Evolutionary conservation across 2,797 vertebrate genomes (phyloP), one percentile per base, ranked within the genome.

Genomic region (Danio choprae): DNA sequence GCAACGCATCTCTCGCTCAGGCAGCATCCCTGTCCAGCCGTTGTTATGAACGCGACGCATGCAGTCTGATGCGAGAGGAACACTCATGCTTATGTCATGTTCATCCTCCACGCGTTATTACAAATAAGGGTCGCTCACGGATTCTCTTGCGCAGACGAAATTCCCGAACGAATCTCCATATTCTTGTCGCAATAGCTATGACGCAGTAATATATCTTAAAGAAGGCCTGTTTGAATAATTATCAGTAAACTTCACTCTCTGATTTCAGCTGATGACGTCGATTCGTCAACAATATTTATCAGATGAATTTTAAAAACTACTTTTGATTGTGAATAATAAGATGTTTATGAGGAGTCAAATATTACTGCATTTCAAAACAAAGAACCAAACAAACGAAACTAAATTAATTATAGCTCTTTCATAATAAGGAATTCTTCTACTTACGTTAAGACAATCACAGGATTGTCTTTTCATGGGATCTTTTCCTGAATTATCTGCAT

Each of bases 191-290:
- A 78, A 83, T 77, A 69, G 78, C 81, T 85, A 91, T 95, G 94
- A 94, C 94, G 93, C 94, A 95, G 92, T 94, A 92, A 84, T 79
- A 90, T 94, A 93, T 94, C 71, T 40, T 43, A 74, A 76, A 75
- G 11, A 38, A 22, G 73, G 41, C 29, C 68, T 53, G 41, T 43
- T 55, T 22, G 44, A 63, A 75, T 40, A 51, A 70, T 79, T 12
- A 58, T 68, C 46, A n/a, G 15, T 29, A 41, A 18, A n/a, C 75
- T 79, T 74, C 56, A 38, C 56, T 83, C 68, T 74, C 50, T 3
- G 15, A 46, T 9, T 55, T 71, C 40, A 81, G 72, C 55, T 60
- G 50, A 16, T 64, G 38, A 63, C 1, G 29, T n/a, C 0, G 16
- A 53, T 6, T 67, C 15, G 13, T 29, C 70, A 58, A 40, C 18